Evolutionary conservation across 2,113 vertebrate species (phyloP).

Genomic region (Varanus komodoensis): DNA sequence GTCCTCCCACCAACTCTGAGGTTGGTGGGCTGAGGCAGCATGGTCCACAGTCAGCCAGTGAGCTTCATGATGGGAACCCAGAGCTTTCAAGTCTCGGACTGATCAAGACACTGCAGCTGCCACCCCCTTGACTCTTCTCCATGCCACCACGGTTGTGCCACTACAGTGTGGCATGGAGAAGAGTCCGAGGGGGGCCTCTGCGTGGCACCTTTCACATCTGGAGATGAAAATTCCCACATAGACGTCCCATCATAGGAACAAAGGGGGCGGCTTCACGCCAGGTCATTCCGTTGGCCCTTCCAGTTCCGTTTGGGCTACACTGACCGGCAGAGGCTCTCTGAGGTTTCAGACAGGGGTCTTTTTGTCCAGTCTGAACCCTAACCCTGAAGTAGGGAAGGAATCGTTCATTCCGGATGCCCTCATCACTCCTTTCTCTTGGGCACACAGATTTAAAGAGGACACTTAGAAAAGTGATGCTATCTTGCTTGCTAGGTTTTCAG

Average conservation of each 20-base stretch:
- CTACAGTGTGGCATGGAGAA: background rate
- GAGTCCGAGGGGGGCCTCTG: background rate
- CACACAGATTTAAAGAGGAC: fast-evolving
- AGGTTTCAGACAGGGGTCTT: background rate
- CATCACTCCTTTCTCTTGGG: no score
- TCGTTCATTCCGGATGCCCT: no score
- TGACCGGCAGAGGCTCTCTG: no score
- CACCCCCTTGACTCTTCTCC: no score
- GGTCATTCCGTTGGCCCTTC: background rate
- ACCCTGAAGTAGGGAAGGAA: background rate
- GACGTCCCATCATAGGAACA: background rate
- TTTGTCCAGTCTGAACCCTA: background rate
- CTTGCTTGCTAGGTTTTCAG: background rate
- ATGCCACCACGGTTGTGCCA: no score
- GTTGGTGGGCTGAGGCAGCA: no score
- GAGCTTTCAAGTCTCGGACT: no score
- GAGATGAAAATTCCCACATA: background rate
- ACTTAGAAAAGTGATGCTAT: background rate
- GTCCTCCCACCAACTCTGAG: no score
- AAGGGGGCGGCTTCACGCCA: background rate
- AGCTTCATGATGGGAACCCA: no score
- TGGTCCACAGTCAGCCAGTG: no score
- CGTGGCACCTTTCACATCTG: background rate
- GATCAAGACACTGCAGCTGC: no score
- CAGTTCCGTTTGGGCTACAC: background rate